phyloP scores from a whole-genome alignment of 2,888 invertebrate species.

The Drosophila robusta region DNA sequence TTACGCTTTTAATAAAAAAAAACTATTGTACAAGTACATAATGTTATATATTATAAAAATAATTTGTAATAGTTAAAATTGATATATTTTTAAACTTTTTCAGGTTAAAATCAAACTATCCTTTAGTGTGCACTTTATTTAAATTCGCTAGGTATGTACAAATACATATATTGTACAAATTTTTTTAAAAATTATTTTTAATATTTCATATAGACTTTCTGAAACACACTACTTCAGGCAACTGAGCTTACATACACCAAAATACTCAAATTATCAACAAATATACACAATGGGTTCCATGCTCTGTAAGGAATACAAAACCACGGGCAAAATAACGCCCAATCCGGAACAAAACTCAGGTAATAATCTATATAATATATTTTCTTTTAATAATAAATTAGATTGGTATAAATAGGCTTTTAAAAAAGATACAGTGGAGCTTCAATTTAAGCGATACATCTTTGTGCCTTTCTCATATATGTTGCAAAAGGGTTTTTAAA shows the following conservation, averaged over 20 bases:
- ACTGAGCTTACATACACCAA: conserved; percentile 12
- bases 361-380: too few species aligned
- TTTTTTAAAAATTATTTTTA: not conserved
- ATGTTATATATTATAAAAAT: not conserved
- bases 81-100: conserved; percentile 4
- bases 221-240: not conserved
- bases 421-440: too few species aligned
- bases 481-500: too few species aligned
- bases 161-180: not conserved
- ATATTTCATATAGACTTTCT: conserved; percentile 11
- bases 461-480: too few species aligned
- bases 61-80: not conserved
- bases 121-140: conserved; percentile 20
- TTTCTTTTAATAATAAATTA: not conserved
- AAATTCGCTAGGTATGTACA: conserved; percentile 36
- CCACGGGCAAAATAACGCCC: conserved; percentile 73
- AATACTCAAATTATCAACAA: conserved; percentile 13
- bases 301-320: conserved; percentile 83
- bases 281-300: conserved; percentile 80
- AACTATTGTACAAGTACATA: too few species aligned
- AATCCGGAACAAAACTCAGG: conserved; percentile 66
- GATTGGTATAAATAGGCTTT: too few species aligned
- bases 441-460: too few species aligned
- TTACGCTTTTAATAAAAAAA: too few species aligned
- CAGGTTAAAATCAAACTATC: conserved; percentile 37